Percentiles rank a stretch among this genome's conserved stretches.
These are phyloP conservation scores for Luidia sarsii DNA, from an alignment of 53 echinoderm and acorn worm species.

Conservation along the genomic window DNA sequence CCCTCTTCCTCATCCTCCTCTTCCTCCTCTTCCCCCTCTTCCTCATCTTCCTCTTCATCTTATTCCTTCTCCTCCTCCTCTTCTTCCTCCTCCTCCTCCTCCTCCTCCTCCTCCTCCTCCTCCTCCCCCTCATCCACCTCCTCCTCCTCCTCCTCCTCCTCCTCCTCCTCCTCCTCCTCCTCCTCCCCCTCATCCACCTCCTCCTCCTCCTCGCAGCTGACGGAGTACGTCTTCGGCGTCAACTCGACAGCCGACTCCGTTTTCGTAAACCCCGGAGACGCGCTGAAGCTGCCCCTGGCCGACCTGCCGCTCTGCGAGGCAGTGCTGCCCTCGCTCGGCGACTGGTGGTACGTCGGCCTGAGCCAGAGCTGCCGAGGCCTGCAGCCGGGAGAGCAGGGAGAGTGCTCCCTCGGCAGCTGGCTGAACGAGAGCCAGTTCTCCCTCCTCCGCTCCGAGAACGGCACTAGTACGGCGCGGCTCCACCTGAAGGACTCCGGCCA, in stretches of 20 bases:
- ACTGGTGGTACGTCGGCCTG: slow-evolving; percentile 4
- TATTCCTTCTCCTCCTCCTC: not conserved
- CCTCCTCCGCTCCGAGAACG: slow-evolving; percentile 21
- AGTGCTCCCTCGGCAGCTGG: slow-evolving; percentile 29
- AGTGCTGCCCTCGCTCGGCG: not conserved
- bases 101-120: not conserved
- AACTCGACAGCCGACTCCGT: not conserved
- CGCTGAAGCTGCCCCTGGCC: not conserved
- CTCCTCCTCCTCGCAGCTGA: too few relatives aligned
- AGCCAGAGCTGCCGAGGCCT: slow-evolving; percentile 10
- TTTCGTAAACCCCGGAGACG: not conserved
- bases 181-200: not conserved
- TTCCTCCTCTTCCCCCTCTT: not conserved
- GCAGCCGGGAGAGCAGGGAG: not conserved
- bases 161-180: not conserved
- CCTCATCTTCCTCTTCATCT: not conserved
- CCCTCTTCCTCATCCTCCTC: not conserved
- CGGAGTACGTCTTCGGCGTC: not conserved
- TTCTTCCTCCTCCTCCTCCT: not conserved
- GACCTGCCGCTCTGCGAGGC: slow-evolving; percentile 7
- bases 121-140: not conserved
- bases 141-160: not conserved
- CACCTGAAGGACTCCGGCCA: slow-evolving; percentile 34
- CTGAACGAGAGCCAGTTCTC: slow-evolving; percentile 17
- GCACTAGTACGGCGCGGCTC: slow-evolving; percentile 2